Conservation (phyloP, 2,113 vertebrate genomes). For the Lepisosteus osseus region DNA sequence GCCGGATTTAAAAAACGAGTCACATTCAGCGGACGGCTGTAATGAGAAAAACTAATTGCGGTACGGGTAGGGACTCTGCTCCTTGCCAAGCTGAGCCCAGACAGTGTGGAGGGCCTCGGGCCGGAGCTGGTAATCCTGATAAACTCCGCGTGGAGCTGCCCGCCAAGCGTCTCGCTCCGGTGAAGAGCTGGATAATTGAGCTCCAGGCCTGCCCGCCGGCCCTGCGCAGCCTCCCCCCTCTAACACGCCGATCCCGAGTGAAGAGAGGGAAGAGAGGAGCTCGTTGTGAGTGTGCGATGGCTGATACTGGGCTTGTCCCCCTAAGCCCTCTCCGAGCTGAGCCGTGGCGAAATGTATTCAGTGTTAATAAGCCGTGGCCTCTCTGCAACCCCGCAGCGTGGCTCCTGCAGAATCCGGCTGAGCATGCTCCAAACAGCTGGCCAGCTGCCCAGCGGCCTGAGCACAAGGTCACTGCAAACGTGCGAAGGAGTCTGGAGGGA, state of each 20-base stretch:
- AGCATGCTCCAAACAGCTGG: no score
- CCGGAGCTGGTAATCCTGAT: conserved; percentile 36
- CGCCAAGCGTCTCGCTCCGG: conserved; percentile 35
- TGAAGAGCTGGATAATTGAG: conserved; percentile 45
- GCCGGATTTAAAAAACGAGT: no score
- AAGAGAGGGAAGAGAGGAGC: neutral
- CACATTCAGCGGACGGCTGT: no score
- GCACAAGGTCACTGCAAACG: no score
- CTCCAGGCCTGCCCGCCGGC: conserved; percentile 28
- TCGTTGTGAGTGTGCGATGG: conserved; percentile 7
- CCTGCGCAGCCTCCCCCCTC: neutral
- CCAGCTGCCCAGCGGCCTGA: no score
- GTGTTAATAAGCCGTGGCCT: neutral
- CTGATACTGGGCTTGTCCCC: neutral
- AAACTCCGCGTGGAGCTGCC: conserved; percentile 35
- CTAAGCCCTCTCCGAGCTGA: neutral
- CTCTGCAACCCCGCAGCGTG: no score
- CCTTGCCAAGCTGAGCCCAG: no score
- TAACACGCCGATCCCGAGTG: neutral
- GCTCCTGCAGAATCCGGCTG: no score
- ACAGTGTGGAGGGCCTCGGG: conserved; percentile 20
- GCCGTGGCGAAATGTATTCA: conserved; percentile 12
- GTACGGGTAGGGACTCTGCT: no score
- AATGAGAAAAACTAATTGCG: no score
- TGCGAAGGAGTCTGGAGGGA: no score